Percentiles rank a stretch among this genome's conserved stretches.
Evolutionary conservation across 2,797 vertebrate species (phyloP).

Genomic region (Aselliscus stoliczkanus): DNA sequence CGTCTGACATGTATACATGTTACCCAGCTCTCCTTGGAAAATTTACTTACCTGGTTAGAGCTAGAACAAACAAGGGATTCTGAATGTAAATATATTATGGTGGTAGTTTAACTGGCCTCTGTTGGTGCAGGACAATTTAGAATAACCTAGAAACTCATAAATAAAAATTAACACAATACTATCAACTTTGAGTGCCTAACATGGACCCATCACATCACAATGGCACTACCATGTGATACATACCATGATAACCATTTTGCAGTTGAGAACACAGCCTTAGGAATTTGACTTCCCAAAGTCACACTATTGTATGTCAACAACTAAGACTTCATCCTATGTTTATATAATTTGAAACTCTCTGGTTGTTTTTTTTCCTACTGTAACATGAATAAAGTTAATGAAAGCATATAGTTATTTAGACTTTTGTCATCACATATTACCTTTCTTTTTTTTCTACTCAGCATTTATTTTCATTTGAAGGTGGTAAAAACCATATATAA

Average conservation of each 20-base stretch:
- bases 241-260: neutral
- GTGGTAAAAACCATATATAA: conserved; percentile 81
- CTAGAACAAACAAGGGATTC: neutral
- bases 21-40: neutral
- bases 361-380: neutral
- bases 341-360: neutral
- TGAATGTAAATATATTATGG: neutral
- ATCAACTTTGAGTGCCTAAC: neutral
- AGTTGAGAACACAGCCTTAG: neutral
- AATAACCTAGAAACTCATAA: neutral
- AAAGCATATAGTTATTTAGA: neutral
- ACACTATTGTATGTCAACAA: neutral
- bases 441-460: conserved; percentile 63
- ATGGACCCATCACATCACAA: neutral
- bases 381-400: neutral
- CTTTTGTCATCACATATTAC: neutral
- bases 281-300: neutral
- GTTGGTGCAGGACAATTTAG: neutral
- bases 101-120: neutral
- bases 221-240: neutral
- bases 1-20: neutral
- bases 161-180: neutral
- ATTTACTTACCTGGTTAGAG: neutral
- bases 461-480: conserved; percentile 81
- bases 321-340: neutral